Percentiles rank a stretch among this genome's conserved stretches.
Conservation (phyloP, 2,113 vertebrate genomes). For the Neolamprologus falcicula region DNA sequence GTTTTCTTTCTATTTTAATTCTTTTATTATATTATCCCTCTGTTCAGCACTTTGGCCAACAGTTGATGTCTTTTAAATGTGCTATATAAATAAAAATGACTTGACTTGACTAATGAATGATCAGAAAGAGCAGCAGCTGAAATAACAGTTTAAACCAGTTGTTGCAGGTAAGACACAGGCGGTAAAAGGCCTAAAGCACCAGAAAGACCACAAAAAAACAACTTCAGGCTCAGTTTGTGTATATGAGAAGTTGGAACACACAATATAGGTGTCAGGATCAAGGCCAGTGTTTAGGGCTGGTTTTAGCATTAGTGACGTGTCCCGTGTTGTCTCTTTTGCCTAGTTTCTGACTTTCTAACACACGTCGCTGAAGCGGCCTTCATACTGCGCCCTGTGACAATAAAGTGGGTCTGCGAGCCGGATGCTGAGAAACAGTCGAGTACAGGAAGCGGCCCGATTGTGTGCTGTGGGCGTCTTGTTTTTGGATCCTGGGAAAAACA, state of each 20-base stretch:
- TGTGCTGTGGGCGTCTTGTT: not conserved
- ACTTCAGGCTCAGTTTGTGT: not conserved
- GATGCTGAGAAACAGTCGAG: not conserved
- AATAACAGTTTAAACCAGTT: not conserved
- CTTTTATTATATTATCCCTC: too few species aligned
- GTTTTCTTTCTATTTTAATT: too few species aligned
- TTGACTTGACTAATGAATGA: not conserved
- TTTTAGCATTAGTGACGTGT: not conserved
- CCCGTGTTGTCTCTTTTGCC: not conserved
- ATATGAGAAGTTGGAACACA: not conserved
- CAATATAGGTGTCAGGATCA: not conserved
- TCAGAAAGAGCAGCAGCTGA: not conserved
- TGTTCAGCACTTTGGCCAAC: too few species aligned
- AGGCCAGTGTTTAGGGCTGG: not conserved
- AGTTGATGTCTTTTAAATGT: too few species aligned
- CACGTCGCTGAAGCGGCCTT: not conserved
- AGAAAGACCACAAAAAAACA: not conserved
- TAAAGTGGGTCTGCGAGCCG: not conserved
- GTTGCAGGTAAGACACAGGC: not conserved
- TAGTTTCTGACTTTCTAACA: not conserved
- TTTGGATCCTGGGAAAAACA: slow-evolving; percentile 40
- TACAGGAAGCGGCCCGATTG: not conserved
- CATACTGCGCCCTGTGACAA: not conserved
- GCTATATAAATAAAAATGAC: too few species aligned
- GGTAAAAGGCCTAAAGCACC: not conserved